phyloP scores from a whole-genome alignment of 2,113 vertebrate species.

The Triplophysa rosa region DNA sequence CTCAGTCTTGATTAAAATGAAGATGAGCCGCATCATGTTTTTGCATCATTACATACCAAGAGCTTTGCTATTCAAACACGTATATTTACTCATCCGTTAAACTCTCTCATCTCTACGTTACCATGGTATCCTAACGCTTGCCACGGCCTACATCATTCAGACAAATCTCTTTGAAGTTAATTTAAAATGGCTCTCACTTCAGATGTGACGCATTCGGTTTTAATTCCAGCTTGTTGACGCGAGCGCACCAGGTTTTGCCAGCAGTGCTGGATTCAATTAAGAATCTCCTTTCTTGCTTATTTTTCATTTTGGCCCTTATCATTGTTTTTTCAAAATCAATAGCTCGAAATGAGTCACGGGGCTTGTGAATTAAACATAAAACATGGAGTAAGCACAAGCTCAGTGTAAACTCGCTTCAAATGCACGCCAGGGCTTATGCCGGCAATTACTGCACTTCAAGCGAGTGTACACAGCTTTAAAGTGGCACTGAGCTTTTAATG shows the following conservation, averaged over 20 bases:
- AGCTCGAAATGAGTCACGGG: conserved; percentile 49
- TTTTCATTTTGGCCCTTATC: conserved; percentile 22
- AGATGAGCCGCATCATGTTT: too few relatives aligned
- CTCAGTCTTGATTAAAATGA: too few relatives aligned
- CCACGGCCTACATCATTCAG: neutral
- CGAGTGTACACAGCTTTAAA: conserved; percentile 31
- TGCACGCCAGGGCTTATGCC: neutral
- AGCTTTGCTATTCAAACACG: too few relatives aligned
- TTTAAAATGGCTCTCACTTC: neutral
- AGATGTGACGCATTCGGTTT: neutral
- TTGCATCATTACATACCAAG: too few relatives aligned
- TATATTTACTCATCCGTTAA: neutral
- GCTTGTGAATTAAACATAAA: conserved; percentile 56
- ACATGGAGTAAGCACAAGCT: conserved; percentile 1
- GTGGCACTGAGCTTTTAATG: conserved; percentile 27
- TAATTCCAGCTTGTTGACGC: conserved; percentile 8
- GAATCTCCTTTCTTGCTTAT: conserved; percentile 45
- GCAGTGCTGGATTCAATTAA: conserved; percentile 53
- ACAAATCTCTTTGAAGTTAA: neutral
- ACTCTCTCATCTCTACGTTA: conserved; percentile 42
- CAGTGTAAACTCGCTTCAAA: conserved; percentile 30
- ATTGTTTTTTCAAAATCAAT: conserved; percentile 59
- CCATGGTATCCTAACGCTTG: conserved; percentile 51
- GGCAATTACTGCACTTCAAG: conserved; percentile 39
- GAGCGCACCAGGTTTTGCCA: neutral